phyloP scores from a whole-genome alignment of 1,140 invertebrate genomes.

The Drosophila seguyi region DNA sequence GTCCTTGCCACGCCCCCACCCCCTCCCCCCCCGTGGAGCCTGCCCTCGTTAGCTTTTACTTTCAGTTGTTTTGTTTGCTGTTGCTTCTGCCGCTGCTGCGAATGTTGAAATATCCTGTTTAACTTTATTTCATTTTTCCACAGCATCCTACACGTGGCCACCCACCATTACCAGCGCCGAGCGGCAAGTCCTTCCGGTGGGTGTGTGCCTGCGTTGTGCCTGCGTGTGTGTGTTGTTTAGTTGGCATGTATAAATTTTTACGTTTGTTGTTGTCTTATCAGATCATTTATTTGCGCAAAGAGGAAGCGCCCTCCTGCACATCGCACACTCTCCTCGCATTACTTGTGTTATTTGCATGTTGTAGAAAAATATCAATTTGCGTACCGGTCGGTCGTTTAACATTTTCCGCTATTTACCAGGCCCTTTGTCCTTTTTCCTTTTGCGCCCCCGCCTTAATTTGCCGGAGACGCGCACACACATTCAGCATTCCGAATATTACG shows the following conservation, averaged over 20 bases:
- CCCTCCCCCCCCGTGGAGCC: neutral
- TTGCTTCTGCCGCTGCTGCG: slow-evolving; percentile 40
- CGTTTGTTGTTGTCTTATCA: slow-evolving; percentile 83
- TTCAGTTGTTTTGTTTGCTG: slow-evolving; percentile 75
- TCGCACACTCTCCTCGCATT: slow-evolving; percentile 43
- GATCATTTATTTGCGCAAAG: slow-evolving; percentile 72
- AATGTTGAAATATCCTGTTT: slow-evolving; percentile 82
- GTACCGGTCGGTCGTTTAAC: slow-evolving; percentile 75
- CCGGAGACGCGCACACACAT: slow-evolving; percentile 24
- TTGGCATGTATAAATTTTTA: slow-evolving; percentile 83
- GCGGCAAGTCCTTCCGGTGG: slow-evolving; percentile 13
- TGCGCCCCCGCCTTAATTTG: slow-evolving; percentile 61
- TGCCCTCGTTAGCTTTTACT: slow-evolving; percentile 62
- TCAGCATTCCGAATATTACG: slow-evolving; percentile 3
- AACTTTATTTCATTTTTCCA: slow-evolving; percentile 83
- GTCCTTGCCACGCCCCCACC: slow-evolving; percentile 55
- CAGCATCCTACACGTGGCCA: slow-evolving; percentile 80
- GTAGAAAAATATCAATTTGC: slow-evolving; percentile 84
- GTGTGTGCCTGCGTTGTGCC: slow-evolving; percentile 12
- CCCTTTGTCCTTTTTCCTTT: slow-evolving; percentile 69
- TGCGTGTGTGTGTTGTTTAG: slow-evolving; percentile 65
- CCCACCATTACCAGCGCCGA: slow-evolving; percentile 7
- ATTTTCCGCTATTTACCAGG: slow-evolving; percentile 81
- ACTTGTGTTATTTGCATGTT: slow-evolving; percentile 81
- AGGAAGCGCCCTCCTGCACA: slow-evolving; percentile 7